phyloP scores from a whole-genome alignment of 2,797 vertebrate species.

The Pipistrellus pygmaeus region DNA sequence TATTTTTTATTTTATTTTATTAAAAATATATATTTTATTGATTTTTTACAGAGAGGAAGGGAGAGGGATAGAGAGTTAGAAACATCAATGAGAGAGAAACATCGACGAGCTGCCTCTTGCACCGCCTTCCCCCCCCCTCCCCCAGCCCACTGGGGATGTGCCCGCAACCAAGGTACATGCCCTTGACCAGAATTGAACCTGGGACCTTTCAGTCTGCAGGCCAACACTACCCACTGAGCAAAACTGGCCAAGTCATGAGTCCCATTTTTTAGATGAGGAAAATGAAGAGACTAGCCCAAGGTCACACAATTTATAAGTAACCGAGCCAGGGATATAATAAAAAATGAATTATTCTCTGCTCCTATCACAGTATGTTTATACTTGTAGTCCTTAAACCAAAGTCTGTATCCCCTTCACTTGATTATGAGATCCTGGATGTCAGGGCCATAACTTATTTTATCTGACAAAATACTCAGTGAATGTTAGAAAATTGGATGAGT shows the following conservation, averaged over 20 bases:
- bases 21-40: no score
- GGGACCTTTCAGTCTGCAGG: no score
- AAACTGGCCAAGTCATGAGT: background rate
- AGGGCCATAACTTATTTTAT: background rate
- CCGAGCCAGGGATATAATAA: background rate
- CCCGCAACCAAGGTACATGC: no score
- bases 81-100: no score
- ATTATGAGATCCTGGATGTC: background rate
- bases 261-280: constrained; percentile 38
- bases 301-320: background rate
- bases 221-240: background rate
- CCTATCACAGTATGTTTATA: background rate
- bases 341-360: constrained; percentile 42
- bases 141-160: no score
- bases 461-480: constrained; percentile 4
- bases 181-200: no score
- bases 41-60: no score
- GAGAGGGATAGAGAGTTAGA: no score
- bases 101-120: no score
- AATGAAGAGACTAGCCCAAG: background rate
- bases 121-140: no score
- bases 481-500: constrained; percentile 22
- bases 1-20: no score
- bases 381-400: background rate
- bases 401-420: background rate